These are phyloP conservation scores for Hystrix brachyura DNA, from an alignment of 2,113 vertebrate genomes.

Conservation along the genomic window DNA sequence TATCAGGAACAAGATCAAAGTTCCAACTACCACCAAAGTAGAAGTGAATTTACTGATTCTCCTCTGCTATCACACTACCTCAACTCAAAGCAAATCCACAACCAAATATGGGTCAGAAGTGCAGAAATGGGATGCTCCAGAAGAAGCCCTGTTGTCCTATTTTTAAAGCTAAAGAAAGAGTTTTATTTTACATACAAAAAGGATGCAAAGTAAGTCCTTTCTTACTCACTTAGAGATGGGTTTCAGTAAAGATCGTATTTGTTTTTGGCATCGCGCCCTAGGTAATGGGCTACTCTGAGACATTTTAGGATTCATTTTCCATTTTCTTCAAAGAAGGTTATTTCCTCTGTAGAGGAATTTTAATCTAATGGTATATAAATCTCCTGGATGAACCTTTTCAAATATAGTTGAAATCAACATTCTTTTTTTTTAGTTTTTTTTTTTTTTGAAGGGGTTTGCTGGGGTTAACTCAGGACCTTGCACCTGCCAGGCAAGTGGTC, in stretches of 20 bases:
- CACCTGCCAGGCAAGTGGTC: too few relatives aligned
- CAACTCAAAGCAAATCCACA: background rate
- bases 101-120: background rate
- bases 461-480: too few relatives aligned
- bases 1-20: background rate
- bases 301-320: constrained; percentile 87
- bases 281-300: constrained; percentile 87
- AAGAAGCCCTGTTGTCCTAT: background rate
- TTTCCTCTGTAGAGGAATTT: constrained; percentile 83
- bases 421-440: constrained; percentile 64
- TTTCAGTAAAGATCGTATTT: constrained; percentile 88
- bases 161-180: constrained; percentile 84
- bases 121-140: background rate
- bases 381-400: constrained; percentile 89
- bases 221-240: constrained; percentile 90
- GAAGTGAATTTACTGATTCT: background rate
- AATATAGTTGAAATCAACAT: constrained; percentile 92
- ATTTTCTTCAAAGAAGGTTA: constrained; percentile 88
- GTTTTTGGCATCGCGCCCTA: constrained; percentile 87
- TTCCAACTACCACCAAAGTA: background rate
- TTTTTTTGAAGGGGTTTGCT: too few relatives aligned
- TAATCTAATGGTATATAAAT: constrained; percentile 84
- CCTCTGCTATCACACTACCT: background rate
- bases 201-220: constrained; percentile 89
- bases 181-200: constrained; percentile 96